These are phyloP conservation scores for Cochlearius cochlearius DNA, from an alignment of 2,113 vertebrate species.

Conservation along the genomic window DNA sequence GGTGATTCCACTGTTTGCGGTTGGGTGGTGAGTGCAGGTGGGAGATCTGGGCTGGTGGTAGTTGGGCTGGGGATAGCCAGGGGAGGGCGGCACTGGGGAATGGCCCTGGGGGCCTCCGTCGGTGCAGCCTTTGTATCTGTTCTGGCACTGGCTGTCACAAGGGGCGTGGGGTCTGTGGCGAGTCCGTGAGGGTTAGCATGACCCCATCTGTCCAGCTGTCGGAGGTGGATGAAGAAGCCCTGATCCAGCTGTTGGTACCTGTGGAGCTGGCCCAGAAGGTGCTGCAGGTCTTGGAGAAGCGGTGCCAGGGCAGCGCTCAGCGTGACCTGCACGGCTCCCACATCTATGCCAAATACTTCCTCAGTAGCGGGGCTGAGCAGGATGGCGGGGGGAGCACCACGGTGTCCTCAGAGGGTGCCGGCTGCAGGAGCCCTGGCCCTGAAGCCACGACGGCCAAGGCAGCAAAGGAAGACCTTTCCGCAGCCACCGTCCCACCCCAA, in stretches of 20 bases:
- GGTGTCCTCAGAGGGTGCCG: not conserved
- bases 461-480: conserved; percentile 65
- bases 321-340: conserved; percentile 80
- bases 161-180: rapidly evolving
- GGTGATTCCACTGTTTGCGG: not conserved
- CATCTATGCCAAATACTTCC: conserved; percentile 78
- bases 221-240: conserved; percentile 74
- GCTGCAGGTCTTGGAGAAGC: conserved; percentile 78
- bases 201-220: conserved; percentile 32
- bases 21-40: not conserved
- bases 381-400: conserved; percentile 17
- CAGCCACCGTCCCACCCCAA: not conserved
- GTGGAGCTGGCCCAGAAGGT: conserved; percentile 81
- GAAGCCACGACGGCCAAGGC: conserved; percentile 49
- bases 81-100: not conserved
- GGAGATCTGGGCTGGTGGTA: not conserved
- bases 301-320: conserved; percentile 74
- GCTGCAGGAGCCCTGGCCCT: not conserved
- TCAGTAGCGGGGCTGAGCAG: conserved; percentile 48
- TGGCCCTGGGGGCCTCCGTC: rapidly evolving
- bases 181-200: not conserved
- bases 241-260: conserved; percentile 76
- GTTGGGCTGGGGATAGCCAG: not conserved
- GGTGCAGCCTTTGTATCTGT: rapidly evolving
- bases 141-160: not conserved